Evolutionary conservation across 1,140 invertebrate species (phyloP).

Genomic region (Sycobia sp.): DNA sequence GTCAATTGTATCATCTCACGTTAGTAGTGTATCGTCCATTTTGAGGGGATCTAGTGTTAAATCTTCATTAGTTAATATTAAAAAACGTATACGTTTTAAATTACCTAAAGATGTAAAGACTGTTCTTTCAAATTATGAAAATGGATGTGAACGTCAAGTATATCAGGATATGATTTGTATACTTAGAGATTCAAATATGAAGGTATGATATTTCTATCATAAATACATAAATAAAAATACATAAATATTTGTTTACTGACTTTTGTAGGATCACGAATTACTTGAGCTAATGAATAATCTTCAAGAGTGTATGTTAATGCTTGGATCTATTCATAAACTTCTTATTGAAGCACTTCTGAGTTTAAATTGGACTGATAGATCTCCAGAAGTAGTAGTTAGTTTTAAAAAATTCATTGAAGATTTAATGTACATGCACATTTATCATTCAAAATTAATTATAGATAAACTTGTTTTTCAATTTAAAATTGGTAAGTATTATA

Average conservation of each 20-base stretch:
- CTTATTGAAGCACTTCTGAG: conserved; percentile 69
- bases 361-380: conserved; percentile 65
- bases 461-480: conserved; percentile 65
- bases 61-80: conserved; percentile 37
- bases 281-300: conserved; percentile 62
- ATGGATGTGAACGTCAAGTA: conserved; percentile 39
- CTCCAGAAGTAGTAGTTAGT: conserved; percentile 56
- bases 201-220: conserved; percentile 40
- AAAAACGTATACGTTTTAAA: conserved; percentile 50
- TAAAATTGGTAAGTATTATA: conserved; percentile 57
- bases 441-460: conserved; percentile 66
- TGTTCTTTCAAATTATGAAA: conserved; percentile 49
- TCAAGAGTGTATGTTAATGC: conserved; percentile 64
- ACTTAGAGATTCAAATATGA: conserved; percentile 51
- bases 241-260: too few relatives aligned
- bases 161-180: conserved; percentile 57
- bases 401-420: conserved; percentile 69
- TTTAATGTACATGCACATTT: conserved; percentile 68
- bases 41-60: conserved; percentile 49
- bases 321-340: conserved; percentile 63
- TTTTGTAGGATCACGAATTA: conserved; percentile 66
- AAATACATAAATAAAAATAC: too few relatives aligned
- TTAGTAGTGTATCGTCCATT: conserved; percentile 54
- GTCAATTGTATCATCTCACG: conserved; percentile 56
- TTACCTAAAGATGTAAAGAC: conserved; percentile 51